Base-by-base conservation (phyloP, 2,113 vertebrate species). In the Chauna torquata region DNA sequence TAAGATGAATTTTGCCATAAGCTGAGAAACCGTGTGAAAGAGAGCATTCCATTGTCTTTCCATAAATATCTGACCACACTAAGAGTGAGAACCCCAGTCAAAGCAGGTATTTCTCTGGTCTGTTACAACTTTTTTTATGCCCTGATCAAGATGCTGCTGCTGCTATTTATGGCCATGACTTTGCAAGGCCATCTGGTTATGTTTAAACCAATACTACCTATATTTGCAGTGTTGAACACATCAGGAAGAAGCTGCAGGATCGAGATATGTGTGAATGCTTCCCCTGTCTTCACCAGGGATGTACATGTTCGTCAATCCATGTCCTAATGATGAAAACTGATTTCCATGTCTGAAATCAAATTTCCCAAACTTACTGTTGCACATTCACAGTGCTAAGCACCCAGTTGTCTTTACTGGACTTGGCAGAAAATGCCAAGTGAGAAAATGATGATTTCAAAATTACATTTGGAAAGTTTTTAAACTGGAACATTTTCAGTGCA, bases 241-340 rank as follows among this genome's bases (percentile, higher is more conserved):
- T 20, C 8, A 72, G 4, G 62, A 57, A 34, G 22, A 88, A 76
- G 7, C 5, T 77, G 22, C 10, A 47, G 30, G n/a, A 45, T 18
- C 4, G 16, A 36, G 24, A 27, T 34, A 5, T 57, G 2, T 68
- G 12, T 69, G 66, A 68, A 9, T 44, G 3, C 7, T 52, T 71
- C 38, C 40, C 14, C 13, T 72, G 40, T 8, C 27, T 92, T 45
- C 36, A 25, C 40, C 8, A 27, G 7, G 9, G 8, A 55, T 1
- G 1, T 2, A 0, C 1, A 18, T 36, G 14, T 36, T 61, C 76
- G 15, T 36, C 0, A 0, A 32, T 68, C 20, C 3, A 14, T 64
- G 12, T 2, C 3, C 4, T 68, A 50, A 58, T 8, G 8, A 23
- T 55, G 30, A 52, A 72, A 66, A 64, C 4, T 9, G 6, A 86